Conservation (phyloP, 92 coral and sea anemone species). For the Phymanthus crucifer region DNA sequence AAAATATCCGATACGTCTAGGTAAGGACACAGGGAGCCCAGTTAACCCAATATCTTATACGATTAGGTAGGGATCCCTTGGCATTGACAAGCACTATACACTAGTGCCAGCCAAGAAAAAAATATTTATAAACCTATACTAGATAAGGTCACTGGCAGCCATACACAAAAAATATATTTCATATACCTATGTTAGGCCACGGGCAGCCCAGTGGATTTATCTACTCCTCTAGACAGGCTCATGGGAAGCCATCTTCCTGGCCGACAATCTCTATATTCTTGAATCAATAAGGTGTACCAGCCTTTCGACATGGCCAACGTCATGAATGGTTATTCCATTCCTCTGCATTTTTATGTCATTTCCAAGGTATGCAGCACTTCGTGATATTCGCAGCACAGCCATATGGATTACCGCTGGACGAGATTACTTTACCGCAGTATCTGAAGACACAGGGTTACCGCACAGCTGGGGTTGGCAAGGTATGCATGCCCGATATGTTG, state of each 20-base stretch:
- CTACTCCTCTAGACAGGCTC: too few species aligned
- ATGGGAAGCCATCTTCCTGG: too few species aligned
- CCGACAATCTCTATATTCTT: too few species aligned
- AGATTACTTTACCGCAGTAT: conserved; percentile 83
- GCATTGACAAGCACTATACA: background rate
- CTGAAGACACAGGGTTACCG: conserved; percentile 84
- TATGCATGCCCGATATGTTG: conserved; percentile 19
- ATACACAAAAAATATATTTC: too few species aligned
- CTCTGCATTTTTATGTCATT: background rate
- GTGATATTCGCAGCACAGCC: conserved; percentile 94
- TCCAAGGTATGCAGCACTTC: conserved; percentile 85
- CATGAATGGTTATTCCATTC: background rate
- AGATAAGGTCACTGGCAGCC: too few species aligned
- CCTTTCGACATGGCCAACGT: background rate
- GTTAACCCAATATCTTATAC: too few species aligned
- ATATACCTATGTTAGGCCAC: too few species aligned
- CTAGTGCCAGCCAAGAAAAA: too few species aligned
- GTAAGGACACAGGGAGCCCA: conserved; percentile 2
- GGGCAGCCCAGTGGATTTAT: too few species aligned
- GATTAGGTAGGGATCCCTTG: background rate
- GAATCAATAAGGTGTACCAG: too few species aligned
- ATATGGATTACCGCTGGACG: conserved; percentile 87
- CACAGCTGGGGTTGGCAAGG: conserved; percentile 92
- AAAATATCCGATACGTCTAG: conserved; percentile 70
- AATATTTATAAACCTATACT: too few species aligned